Evolutionary conservation across 1,140 invertebrate species (phyloP), one percentile per base, ranked within the genome.

Genomic region (Cydia strobilella): DNA sequence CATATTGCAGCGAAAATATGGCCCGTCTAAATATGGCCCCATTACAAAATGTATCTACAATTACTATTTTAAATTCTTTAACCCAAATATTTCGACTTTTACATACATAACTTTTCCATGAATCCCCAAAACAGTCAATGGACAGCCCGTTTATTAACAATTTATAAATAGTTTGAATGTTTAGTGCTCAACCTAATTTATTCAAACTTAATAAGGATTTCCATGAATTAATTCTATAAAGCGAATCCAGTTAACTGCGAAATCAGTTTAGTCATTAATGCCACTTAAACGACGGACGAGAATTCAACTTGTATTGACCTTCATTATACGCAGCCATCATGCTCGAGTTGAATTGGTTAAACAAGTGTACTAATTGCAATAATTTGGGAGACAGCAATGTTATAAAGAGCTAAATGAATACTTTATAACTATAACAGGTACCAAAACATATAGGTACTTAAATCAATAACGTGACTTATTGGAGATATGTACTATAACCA

Each of bases 221-320:
- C 31, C 65, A 35, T 69, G n/a, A 69, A 69, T 69, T 39, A 69
- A 69, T 42, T 69, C 18, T 0, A 69, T 35, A n/a, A 31, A 31
- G 18, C 3, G 65, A 69, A 42, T 39, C 27, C 31, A 69, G 65
- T 69, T 69, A 69, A 69, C 27, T 42, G 31, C 31, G 65, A 69
- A 69, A 69, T 69, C 65, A 69, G 65, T 69, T 69, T 69, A 69
- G 65, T 69, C 65, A 69, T 69, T 69, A 69, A 69, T 39, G 31
- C 31, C 65, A 69, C 27, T 69, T 69, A 18, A 18, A 31, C 65
- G 31, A 35, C 65, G 27, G 31, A 31, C 31, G 65, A 35, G 65
- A 69, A 69, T 42, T 69, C 4, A 12, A 69, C 65, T 69, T 69
- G 31, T 69, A 35, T 39, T 69, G 31, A 69, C 65, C 65, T n/a